Base-by-base conservation (phyloP, 2,113 vertebrate species). In the Chaetura pelagica region DNA sequence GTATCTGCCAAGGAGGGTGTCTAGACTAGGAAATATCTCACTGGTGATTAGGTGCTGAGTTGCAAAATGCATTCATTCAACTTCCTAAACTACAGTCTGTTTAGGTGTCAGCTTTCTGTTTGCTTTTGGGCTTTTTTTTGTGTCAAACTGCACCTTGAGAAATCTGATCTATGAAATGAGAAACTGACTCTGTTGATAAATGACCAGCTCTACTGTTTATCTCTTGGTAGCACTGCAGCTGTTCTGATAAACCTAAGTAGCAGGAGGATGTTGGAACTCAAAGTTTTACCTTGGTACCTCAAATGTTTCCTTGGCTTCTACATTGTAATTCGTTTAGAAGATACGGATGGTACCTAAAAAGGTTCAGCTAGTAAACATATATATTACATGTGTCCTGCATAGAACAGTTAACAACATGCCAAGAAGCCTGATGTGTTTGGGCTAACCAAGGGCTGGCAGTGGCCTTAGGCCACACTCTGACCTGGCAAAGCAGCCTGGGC, bases 381-480 rank as follows among this genome's bases (percentile, higher is more conserved):
- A 0, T 42, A 18, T 72, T 61, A 10, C 4, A 5, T 81, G 54
- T 83, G 22, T 59, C 23, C 62, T n/a, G n/a, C 38, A 16, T 55
- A 44, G 14, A 69, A 22, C 21, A 29, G 21, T 24, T 30, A 15
- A 51, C 66, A 14, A 55, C 42, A 20, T 4, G 9, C 34, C 22
- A 52, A 66, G 76, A 66, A 71, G 27, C 63, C 34, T 13, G 17
- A 72, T 38, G n/a, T 34, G 32, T 57, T 42, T 64, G 75, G 35
- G 19, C 17, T 15, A 14, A 34, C 46, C 11, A 12, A 30, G 30
- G 19, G 30, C 44, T 71, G 51, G 5, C 34, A 26, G 20, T 9
- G 12, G 44, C 10, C 21, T 54, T 3, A 0, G 0, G 3, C 0
- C 4, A 32, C 52, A 24, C 38, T 64, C 24, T 40, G 6, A 15